These are phyloP conservation scores for Sicus ferrugineus DNA, from an alignment of 2,888 invertebrate genomes.

Conservation along the genomic window DNA sequence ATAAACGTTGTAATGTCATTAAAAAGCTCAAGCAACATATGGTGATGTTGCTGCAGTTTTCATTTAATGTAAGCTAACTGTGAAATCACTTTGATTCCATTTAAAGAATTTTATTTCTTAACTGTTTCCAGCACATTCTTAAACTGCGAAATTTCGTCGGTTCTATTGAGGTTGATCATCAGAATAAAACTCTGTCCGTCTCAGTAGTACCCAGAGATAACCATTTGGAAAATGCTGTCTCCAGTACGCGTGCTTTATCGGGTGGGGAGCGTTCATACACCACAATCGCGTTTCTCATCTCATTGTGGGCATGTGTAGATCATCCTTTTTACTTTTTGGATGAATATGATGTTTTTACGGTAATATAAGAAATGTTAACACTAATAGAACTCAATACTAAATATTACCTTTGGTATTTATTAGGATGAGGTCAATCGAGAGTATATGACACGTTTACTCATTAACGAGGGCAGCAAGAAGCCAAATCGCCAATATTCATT, in stretches of 20 bases:
- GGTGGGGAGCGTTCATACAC: conserved; percentile 96
- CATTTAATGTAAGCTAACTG: conserved; percentile 53
- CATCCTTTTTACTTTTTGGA: conserved; percentile 94
- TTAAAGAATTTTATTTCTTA: neutral
- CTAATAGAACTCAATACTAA: neutral
- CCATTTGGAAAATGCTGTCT: conserved; percentile 61
- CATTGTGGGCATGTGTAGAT: conserved; percentile 91
- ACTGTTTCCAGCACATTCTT: conserved; percentile 48
- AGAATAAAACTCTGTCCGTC: conserved; percentile 55
- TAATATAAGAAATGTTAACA: conserved; percentile 55
- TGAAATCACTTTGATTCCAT: neutral
- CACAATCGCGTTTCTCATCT: conserved; percentile 92
- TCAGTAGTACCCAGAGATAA: conserved; percentile 69
- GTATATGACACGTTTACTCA: conserved; percentile 79
- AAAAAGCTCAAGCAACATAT: conserved; percentile 65
- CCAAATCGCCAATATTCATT: conserved; percentile 83
- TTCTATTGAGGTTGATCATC: conserved; percentile 60
- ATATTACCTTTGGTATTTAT: neutral
- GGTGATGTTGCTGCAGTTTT: conserved; percentile 65
- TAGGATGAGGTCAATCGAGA: conserved; percentile 86
- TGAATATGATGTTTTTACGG: conserved; percentile 98
- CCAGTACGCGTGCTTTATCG: conserved; percentile 77
- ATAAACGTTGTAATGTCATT: conserved; percentile 64
- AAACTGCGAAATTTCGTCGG: conserved; percentile 56
- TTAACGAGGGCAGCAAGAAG: conserved; percentile 76